Evolutionary conservation across 1,140 invertebrate genomes (phyloP), one percentile per base, ranked within the genome.

Genomic region (Monomorium pharaonis): DNA sequence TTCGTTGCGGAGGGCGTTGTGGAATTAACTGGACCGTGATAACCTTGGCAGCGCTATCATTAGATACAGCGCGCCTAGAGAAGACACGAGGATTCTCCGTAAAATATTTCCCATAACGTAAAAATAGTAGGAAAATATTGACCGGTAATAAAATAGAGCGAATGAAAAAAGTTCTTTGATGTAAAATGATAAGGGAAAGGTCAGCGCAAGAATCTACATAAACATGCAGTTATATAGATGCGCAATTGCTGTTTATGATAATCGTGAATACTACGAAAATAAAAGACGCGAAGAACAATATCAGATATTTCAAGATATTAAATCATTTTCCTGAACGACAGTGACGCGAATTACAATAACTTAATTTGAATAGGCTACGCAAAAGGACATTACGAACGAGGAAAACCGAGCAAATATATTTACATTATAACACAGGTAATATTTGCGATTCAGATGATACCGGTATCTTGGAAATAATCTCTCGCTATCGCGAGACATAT

Each of bases 11-110:
- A 74, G 81, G 49, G 56, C 30, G 44, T 77, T 44, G 12, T 24
- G 37, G 37, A 67, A 85, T 89, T 86, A 89, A 89, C 47, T 86
- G 65, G 85, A 77, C 81, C 78, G 72, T 54, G 14, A 37, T 75
- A 47, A 69, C 88, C 88, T 84, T 89, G 69, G 24, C 3, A 51
- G 42, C 56, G 70, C 80, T 83, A 88, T 83, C 76, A 47, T 63
- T 65, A 65, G 60, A 77, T 63, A 37, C 24, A 44, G n/a, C 21
- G 49, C 10, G 21, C 62, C 18, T 44, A 42, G 47, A 69, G 33
- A 37, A 37, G 27, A 70, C 9, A 80, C n/a, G 56, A 63, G 21
- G 75, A 84, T 62, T 51, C 27, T 18, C 44, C 62, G 14, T 69
- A 37, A 67, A 80, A 67, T 24, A 51, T 62, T 80, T 14, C 27